Percentiles rank a stretch among this genome's conserved stretches.
These are phyloP conservation scores for Drosophila pectinifera DNA, from an alignment of 1,140 invertebrate genomes.

Conservation along the genomic window DNA sequence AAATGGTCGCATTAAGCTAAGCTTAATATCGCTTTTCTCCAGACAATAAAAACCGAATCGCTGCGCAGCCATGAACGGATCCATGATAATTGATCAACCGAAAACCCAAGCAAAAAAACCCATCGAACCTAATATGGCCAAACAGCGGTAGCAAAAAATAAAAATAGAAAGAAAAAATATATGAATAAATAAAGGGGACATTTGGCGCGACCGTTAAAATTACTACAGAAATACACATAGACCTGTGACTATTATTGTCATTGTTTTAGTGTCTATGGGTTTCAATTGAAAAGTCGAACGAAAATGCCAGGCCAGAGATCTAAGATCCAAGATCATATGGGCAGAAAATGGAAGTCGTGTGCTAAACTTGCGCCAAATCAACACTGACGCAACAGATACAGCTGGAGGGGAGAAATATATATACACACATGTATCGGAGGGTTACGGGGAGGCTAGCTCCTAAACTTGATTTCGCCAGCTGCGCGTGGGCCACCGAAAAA, in stretches of 20 bases:
- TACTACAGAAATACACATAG: conserved; percentile 14
- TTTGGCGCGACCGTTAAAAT: conserved; percentile 43
- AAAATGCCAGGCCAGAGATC: conserved; percentile 38
- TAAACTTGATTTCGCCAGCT: conserved; percentile 64
- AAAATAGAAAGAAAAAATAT: conserved; percentile 9
- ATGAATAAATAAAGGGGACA: conserved; percentile 52
- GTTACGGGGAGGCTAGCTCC: conserved; percentile 2
- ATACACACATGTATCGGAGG: background rate
- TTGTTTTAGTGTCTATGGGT: conserved; percentile 25
- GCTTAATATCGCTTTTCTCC: conserved; percentile 53
- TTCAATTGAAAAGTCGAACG: conserved; percentile 44
- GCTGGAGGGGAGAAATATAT: conserved; percentile 3
- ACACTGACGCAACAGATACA: conserved; percentile 38
- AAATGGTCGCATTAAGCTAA: conserved; percentile 34
- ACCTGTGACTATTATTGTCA: conserved; percentile 17
- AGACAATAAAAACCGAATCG: conserved; percentile 36
- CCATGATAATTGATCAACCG: conserved; percentile 49
- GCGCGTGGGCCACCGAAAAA: conserved; percentile 54
- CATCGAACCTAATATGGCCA: conserved; percentile 46
- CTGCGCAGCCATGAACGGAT: conserved; percentile 30
- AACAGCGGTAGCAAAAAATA: conserved; percentile 17
- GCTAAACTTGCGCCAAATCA: conserved; percentile 56
- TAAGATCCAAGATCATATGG: conserved; percentile 47
- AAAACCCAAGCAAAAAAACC: conserved; percentile 21
- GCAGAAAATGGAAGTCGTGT: conserved; percentile 31